These are phyloP conservation scores for Tapera naevia DNA, from an alignment of 2,797 vertebrate genomes.

Conservation along the genomic window DNA sequence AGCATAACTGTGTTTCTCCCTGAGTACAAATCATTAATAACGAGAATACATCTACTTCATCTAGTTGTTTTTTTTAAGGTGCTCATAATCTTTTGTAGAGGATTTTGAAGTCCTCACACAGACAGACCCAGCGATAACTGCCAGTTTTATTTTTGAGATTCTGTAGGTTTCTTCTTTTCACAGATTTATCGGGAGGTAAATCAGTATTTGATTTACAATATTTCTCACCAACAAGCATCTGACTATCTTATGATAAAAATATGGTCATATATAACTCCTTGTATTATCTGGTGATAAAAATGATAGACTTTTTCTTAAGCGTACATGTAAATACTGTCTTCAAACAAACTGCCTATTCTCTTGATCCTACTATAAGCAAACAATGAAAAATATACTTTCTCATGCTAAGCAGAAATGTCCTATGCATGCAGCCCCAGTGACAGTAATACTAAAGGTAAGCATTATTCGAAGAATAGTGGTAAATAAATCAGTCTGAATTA, in stretches of 20 bases:
- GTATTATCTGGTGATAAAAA: neutral
- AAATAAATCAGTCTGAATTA: neutral
- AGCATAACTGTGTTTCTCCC: neutral
- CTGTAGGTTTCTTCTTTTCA: neutral
- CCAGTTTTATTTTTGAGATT: neutral
- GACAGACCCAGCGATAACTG: neutral
- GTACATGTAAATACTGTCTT: neutral
- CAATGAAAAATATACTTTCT: neutral
- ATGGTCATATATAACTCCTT: neutral
- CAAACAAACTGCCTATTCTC: neutral
- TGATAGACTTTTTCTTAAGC: neutral
- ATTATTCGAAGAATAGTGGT: neutral
- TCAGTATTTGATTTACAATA: neutral
- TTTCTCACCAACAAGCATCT: neutral
- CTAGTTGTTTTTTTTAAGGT: too few relatives aligned
- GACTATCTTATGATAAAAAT: neutral
- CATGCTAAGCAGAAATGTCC: neutral
- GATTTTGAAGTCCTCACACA: neutral
- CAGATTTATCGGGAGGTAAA: too few relatives aligned
- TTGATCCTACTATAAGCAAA: neutral
- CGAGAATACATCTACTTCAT: neutral
- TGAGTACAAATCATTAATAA: neutral
- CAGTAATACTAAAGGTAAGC: neutral
- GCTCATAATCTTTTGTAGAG: neutral
- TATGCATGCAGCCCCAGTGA: neutral